Conservation (phyloP, 2,113 vertebrate genomes). For the Rhabdornis inornatus region DNA sequence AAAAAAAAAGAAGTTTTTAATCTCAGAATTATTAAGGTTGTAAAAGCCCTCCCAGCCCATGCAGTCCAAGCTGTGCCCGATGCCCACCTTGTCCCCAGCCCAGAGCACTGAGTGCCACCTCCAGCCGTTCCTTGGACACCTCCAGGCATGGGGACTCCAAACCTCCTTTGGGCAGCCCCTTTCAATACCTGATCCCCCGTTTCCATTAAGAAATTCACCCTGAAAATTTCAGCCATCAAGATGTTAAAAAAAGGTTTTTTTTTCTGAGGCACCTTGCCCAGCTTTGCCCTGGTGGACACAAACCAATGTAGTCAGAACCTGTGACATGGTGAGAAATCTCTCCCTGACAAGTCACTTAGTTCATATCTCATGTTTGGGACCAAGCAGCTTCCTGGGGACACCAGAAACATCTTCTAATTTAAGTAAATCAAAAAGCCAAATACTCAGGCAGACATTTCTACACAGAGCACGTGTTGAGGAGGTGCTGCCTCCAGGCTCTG, state of each 20-base stretch:
- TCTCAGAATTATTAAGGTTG: fast-evolving
- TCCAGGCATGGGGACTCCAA: background rate
- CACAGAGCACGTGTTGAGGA: background rate
- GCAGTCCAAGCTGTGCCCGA: fast-evolving
- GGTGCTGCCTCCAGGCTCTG: background rate
- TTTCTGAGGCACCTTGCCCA: background rate
- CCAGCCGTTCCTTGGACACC: background rate
- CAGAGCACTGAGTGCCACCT: background rate
- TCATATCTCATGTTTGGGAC: background rate
- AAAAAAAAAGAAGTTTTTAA: fast-evolving
- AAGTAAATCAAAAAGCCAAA: background rate
- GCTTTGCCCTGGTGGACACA: background rate
- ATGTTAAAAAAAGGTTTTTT: background rate
- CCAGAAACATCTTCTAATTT: background rate
- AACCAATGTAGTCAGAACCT: background rate
- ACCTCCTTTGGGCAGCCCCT: background rate
- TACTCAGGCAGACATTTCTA: background rate
- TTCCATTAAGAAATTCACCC: fast-evolving
- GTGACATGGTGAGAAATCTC: fast-evolving
- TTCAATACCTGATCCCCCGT: background rate
- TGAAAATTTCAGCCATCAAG: background rate
- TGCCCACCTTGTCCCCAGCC: background rate
- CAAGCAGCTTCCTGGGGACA: background rate
- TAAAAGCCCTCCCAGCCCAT: background rate
- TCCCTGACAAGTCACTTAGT: background rate